phyloP scores from a whole-genome alignment of 2,797 vertebrate species.

The Gouania willdenowi region DNA sequence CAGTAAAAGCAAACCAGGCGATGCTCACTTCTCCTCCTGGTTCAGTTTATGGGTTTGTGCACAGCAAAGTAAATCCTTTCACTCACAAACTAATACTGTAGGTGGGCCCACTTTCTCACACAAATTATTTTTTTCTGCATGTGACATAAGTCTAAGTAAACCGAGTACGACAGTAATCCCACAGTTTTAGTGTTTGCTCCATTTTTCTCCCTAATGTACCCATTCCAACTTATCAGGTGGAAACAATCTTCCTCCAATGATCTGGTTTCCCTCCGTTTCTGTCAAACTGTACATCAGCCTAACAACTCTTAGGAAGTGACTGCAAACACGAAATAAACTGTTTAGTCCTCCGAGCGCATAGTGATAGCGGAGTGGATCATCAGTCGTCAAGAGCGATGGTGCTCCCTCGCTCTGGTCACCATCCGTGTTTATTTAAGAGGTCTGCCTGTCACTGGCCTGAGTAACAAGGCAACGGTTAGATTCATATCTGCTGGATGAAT shows the following conservation, averaged over 20 bases:
- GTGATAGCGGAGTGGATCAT: conserved; percentile 83
- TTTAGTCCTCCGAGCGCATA: conserved; percentile 85
- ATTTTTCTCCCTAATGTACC: conserved; percentile 76
- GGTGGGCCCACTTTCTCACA: conserved; percentile 12
- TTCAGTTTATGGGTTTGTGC: not conserved
- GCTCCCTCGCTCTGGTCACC: conserved; percentile 67
- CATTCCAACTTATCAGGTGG: conserved; percentile 92
- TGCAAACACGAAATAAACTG: conserved; percentile 98
- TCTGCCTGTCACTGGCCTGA: conserved; percentile 57
- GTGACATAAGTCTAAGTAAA: conserved; percentile 56
- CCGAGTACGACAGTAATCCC: conserved; percentile 62
- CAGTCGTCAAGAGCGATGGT: conserved; percentile 67
- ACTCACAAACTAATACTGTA: conserved; percentile 5
- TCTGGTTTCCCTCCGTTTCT: conserved; percentile 95
- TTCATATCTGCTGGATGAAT: conserved; percentile 60
- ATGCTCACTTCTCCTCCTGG: not conserved
- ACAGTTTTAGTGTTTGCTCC: conserved; percentile 58
- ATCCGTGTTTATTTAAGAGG: conserved; percentile 73
- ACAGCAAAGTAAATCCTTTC: not conserved
- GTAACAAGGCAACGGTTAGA: conserved; percentile 62
- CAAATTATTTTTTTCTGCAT: conserved; percentile 35
- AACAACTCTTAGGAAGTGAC: conserved; percentile 94
- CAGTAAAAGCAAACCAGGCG: not conserved
- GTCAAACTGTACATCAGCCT: conserved; percentile 93
- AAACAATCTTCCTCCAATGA: conserved; percentile 88